phyloP scores from a whole-genome alignment of 2,888 invertebrate species.

The Incurvaria masculella region DNA sequence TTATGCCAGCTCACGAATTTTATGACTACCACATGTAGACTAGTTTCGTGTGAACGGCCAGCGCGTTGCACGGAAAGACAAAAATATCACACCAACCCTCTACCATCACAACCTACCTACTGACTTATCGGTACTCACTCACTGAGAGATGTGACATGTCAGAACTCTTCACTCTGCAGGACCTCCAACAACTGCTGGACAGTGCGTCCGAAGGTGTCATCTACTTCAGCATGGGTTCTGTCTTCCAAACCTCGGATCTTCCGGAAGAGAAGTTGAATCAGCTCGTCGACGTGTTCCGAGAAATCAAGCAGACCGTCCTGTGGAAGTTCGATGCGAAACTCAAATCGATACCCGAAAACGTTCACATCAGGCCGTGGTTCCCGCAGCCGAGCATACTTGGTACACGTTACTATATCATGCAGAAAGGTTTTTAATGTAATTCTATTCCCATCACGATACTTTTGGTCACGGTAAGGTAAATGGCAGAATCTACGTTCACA shows the following conservation, averaged over 20 bases:
- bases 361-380: conserved; percentile 27
- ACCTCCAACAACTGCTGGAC: conserved; percentile 17
- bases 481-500: no score
- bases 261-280: conserved; percentile 23
- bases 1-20: no score
- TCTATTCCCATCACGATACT: no score
- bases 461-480: no score
- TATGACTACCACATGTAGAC: no score
- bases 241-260: conserved; percentile 25
- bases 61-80: no score
- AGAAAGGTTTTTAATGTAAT: no score
- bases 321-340: conserved; percentile 38
- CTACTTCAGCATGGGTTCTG: conserved; percentile 34
- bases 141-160: not conserved
- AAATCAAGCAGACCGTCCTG: conserved; percentile 31
- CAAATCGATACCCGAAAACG: conserved; percentile 27
- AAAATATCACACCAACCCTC: not conserved
- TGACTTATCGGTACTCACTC: no score
- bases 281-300: conserved; percentile 27
- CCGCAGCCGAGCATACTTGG: conserved; percentile 30
- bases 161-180: not conserved
- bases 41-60: not conserved
- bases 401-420: no score
- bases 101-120: no score
- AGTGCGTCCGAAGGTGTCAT: conserved; percentile 27